Conservation (phyloP, 1,140 invertebrate genomes). For the Achroia grisella region DNA sequence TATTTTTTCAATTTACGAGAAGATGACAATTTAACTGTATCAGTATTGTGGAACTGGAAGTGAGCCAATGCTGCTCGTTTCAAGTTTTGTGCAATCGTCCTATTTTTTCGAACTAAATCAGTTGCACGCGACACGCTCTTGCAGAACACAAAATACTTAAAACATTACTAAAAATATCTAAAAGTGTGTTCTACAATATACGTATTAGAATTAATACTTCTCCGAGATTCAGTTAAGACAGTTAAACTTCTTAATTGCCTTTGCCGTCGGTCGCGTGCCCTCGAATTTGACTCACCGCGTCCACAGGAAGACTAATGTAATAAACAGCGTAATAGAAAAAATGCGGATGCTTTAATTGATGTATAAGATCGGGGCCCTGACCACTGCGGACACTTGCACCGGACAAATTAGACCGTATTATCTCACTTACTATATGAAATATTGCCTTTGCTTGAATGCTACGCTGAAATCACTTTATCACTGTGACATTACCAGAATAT, state of each 20-base stretch:
- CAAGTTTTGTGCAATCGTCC: conserved; percentile 68
- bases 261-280: conserved; percentile 43
- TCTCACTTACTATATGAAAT: conserved; percentile 21
- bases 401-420: conserved; percentile 12
- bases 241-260: conserved; percentile 32
- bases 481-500: too few species aligned
- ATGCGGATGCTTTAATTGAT: conserved; percentile 66
- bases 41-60: conserved; percentile 48
- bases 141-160: conserved; percentile 18
- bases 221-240: conserved; percentile 34
- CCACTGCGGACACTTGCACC: conserved; percentile 14
- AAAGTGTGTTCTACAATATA: background rate
- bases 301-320: conserved; percentile 52
- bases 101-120: conserved; percentile 66
- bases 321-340: conserved; percentile 59
- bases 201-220: background rate
- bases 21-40: conserved; percentile 55
- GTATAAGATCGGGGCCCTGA: conserved; percentile 46
- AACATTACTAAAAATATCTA: conserved; percentile 9
- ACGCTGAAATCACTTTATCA: too few species aligned
- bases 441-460: too few species aligned
- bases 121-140: conserved; percentile 50
- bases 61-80: conserved; percentile 56
- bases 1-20: conserved; percentile 29
- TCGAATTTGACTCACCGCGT: conserved; percentile 49